Percentiles rank a stretch among this genome's conserved stretches.
Conservation (phyloP, 1,140 invertebrate species). For the Bombus confusus region DNA sequence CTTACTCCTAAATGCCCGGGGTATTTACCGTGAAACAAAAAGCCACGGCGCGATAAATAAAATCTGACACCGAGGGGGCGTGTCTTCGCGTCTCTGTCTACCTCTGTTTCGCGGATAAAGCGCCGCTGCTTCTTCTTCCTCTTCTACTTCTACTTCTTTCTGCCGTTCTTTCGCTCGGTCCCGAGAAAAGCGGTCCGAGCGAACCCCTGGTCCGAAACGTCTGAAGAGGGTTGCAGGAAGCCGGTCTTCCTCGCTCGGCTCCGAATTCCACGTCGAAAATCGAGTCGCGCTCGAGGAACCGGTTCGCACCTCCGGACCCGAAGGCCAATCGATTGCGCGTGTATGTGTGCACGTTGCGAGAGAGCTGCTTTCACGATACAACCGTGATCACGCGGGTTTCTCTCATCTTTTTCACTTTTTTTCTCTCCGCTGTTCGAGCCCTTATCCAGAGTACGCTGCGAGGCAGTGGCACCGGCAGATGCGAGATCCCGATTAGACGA, state of each 20-base stretch:
- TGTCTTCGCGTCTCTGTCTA: slow-evolving; percentile 41
- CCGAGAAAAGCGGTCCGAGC: slow-evolving; percentile 31
- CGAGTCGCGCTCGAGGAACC: slow-evolving; percentile 48
- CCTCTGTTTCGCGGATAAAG: slow-evolving; percentile 55
- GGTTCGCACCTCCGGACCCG: slow-evolving; percentile 55
- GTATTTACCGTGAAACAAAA: slow-evolving; percentile 73
- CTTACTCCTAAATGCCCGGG: slow-evolving; percentile 72
- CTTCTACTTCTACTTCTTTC: not conserved
- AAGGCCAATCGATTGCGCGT: slow-evolving; percentile 48
- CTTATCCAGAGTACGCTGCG: slow-evolving; percentile 58
- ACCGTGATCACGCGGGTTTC: slow-evolving; percentile 55
- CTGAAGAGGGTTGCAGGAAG: slow-evolving; percentile 48
- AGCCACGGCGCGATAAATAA: slow-evolving; percentile 71
- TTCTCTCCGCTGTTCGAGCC: slow-evolving; percentile 18
- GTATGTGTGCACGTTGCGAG: slow-evolving; percentile 9
- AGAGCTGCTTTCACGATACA: slow-evolving; percentile 58
- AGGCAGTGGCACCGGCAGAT: slow-evolving; percentile 53
- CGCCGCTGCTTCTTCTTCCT: not conserved
- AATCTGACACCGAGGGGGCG: slow-evolving; percentile 69
- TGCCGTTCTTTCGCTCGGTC: not conserved
- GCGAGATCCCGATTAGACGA: slow-evolving; percentile 53
- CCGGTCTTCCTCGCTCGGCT: not conserved
- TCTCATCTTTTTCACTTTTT: not conserved
- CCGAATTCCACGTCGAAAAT: slow-evolving; percentile 62
- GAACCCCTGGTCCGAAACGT: slow-evolving; percentile 23